Evolutionary conservation across 1,140 invertebrate species (phyloP), one percentile per base, ranked within the genome.

Genomic region (Cyclina sinensis): DNA sequence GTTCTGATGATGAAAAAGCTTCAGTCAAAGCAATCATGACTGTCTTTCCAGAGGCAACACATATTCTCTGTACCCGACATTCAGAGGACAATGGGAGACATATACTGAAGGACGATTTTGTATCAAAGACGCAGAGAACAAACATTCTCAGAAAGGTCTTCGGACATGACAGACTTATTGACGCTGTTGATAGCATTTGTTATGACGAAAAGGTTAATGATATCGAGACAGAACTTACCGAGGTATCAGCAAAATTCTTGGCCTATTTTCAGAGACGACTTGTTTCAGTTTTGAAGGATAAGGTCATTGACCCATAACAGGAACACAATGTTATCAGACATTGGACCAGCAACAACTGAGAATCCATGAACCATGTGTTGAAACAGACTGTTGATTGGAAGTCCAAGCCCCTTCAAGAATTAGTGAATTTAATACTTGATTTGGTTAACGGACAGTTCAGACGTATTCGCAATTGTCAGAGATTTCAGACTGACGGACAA

Each of bases 21-120:
- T 2, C 86, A 21, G 83, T 90, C 0, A 90, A 90, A 51, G 74
- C 90, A 18, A 90, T 88, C 27, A 70, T 0, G 0, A 11, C 59
- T 21, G 30, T 39, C 35, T 90, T 90, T 57, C 82, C 86, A 3
- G 57, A 90, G 54, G 32, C 89, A 9, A 88, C 74, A 18, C 85
- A 88, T 70, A 70, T 90, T 27, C 43, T 90, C 11, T 90, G 90
- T 32, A 82, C 76, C 0, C 21, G 82, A 43, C 90, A 91, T 43
- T 46, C 65, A 16, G n/a, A 82, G 27, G 48, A 82, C 24, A 82
- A 82, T 48, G 39, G 57, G 0, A 39, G 32, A 62, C 79, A 82
- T 43, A 21, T n/a, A n/a, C n/a, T n/a, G n/a, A n/a, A n/a, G n/a
- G n/a, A n/a, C n/a, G n/a, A n/a, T n/a, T 24, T 21, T 24, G 65